Base-by-base conservation (phyloP, 2,113 vertebrate genomes). In the Nothobranchius furzeri region DNA sequence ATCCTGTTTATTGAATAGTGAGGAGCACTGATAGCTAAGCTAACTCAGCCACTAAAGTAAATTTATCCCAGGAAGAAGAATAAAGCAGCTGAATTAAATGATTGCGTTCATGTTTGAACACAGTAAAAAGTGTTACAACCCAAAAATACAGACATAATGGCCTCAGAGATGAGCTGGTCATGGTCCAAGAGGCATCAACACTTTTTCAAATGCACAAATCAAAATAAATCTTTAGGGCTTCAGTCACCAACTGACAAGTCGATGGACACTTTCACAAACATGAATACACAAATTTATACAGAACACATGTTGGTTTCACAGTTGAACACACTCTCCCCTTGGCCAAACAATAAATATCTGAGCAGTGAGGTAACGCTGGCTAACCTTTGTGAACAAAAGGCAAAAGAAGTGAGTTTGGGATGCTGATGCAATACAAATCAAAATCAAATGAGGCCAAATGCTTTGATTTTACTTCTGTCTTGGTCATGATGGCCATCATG, bases 391-490 rank as follows among this genome's bases (percentile, higher is more conserved):
- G 81, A 74, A 78, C 73, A 80, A 84, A 59, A 78, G 68, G 80
- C 79, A 82, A 69, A 66, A 79, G 74, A 87, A 78, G 40, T 67
- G 78, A 67, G 76, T 70, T 83, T 65, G 76, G 81, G 83, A 87
- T 85, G 83, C 81, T 90, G 73, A 86, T 20, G 76, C 78, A 79
- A 73, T 52, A 83, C 76, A 85, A 87, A 90, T 87, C 73, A 84
- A 84, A 85, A 79, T 73, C 79, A 70, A 87, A 79, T 59, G 60
- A 84, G 67, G 78, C 60, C 73, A 79, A 84, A 82, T 64, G 48
- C 73, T 83, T 86, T 86, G 70, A 68, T 76, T 83, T 82, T 76
- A 75, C 85, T 79, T 69, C 85, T 64, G 83, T 87, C 85, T 77
- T 82, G 84, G 85, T 79, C 81, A 70, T 76, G 12, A 17, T 60